Percentiles rank a stretch among this genome's conserved stretches.
Evolutionary conservation across 64 coral and sea anemone genomes (phyloP).

Genomic region (Catalaphyllia jardinei): DNA sequence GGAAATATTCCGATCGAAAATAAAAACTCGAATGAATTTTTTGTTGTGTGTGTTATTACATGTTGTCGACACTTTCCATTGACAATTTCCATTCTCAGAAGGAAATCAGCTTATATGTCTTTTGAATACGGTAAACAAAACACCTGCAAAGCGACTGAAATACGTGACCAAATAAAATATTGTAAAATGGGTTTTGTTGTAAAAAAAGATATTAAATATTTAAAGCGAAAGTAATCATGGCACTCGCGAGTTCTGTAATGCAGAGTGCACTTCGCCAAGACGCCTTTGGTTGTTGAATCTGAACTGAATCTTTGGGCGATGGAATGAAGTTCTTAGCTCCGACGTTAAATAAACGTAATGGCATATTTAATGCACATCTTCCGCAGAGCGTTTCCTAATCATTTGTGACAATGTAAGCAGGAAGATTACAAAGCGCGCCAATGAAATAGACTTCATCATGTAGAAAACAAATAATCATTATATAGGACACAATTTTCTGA

Average conservation of each 20-base stretch:
- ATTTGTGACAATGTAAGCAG: not conserved
- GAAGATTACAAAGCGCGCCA: not conserved
- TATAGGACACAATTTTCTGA: not conserved
- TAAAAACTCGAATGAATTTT: not conserved
- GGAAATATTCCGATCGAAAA: too few species aligned
- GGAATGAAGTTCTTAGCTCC: not conserved
- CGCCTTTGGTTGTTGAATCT: not conserved
- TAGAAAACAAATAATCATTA: not conserved
- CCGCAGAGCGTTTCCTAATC: not conserved
- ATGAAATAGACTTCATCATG: not conserved
- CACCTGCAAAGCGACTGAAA: not conserved
- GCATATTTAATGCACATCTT: not conserved
- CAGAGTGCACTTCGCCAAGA: not conserved
- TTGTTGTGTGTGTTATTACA: not conserved
- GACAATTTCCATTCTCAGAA: not conserved
- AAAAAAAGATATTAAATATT: conserved; percentile 1
- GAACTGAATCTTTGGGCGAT: not conserved
- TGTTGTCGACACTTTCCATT: not conserved
- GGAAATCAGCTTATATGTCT: not conserved
- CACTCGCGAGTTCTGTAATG: too few species aligned
- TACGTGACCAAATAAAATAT: not conserved
- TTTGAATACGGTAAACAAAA: not conserved
- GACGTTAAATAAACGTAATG: not conserved
- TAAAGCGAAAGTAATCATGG: not conserved
- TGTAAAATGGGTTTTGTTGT: not conserved